Base-by-base conservation (phyloP, 2,888 invertebrate genomes). In the Norana najaformis region DNA sequence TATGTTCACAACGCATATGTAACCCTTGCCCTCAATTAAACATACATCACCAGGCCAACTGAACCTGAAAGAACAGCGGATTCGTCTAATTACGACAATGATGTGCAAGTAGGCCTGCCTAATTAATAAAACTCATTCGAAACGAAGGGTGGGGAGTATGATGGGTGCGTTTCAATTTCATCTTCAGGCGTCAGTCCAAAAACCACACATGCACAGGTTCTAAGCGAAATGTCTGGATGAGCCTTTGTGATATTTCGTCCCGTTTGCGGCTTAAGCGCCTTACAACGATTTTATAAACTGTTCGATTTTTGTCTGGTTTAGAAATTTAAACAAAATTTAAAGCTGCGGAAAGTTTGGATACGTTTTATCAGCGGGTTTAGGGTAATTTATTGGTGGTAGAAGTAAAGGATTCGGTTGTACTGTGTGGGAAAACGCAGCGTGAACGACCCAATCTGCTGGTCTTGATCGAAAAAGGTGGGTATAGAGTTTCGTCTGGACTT, bases 221-320 rank as follows among this genome's bases (percentile, higher is more conserved):
- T n/a, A n/a, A 30, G n/a, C 4, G 18, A 69, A 69, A 69, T 69
- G 30, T 69, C 69, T 69, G 69, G 69, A 69, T 69, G 30, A n/a
- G 69, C 69, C 69, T 69, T 11, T n/a, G 53, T n/a, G n/a, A n/a
- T 69, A n/a, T 69, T 69, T 69, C 69, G 69, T 69, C 69, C 69
- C 69, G 69, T 69, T 53, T 53, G 5, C 30, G n/a, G n/a, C 69
- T n/a, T 69, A 69, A 69, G n/a, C 69, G n/a, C 69, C n/a, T 30
- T n/a, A 69, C 11, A n/a, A 13, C 1, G 69, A 69, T n/a, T 69
- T n/a, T 11, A 69, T 69, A 69, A 69, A 69, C n/a, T 69, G n/a
- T 69, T 69, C 69, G 69, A 69, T 69, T 69, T 69, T 69, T 16
- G 69, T 69, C 69, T 69, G n/a, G 69, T 69, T 69, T 69, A n/a